Conservation (phyloP, 1,140 invertebrate genomes). For the Hycleus phaleratus region DNA sequence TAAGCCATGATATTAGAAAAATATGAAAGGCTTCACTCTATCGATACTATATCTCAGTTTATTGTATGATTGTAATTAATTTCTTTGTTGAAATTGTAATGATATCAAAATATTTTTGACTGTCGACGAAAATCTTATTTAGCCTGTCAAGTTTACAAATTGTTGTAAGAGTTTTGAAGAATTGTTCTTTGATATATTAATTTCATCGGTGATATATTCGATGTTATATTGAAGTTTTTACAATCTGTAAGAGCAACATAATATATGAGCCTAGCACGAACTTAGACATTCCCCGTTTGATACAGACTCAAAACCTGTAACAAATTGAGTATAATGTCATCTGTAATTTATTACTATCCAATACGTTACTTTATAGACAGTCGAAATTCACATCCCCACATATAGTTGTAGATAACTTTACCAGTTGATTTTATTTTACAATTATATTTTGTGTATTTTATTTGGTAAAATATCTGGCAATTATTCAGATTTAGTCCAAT, state of each 20-base stretch:
- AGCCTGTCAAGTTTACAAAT: not conserved
- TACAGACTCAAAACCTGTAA: conserved; percentile 23
- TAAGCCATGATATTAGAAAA: no score
- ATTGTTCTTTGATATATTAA: conserved; percentile 13
- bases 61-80: no score
- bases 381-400: not conserved
- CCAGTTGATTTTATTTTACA: no score
- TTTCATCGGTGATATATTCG: conserved; percentile 13
- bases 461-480: not conserved
- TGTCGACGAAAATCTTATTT: not conserved
- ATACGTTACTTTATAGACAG: conserved; percentile 27
- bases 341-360: conserved; percentile 25
- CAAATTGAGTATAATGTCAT: conserved; percentile 27
- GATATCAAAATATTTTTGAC: no score
- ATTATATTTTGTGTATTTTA: no score
- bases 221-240: conserved; percentile 12
- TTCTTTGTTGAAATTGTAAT: not conserved
- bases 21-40: no score
- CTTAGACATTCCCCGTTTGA: conserved; percentile 18
- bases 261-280: conserved; percentile 21
- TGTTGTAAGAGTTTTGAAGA: conserved; percentile 11
- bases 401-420: no score
- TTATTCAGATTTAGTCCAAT: not conserved
- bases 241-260: conserved; percentile 12
- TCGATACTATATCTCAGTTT: no score